A percentile compares a stretch with the other conserved stretches of the same genome.
Evolutionary conservation across 92 coral and sea anemone genomes (phyloP).

Genomic region (Parazoanthus swiftii): DNA sequence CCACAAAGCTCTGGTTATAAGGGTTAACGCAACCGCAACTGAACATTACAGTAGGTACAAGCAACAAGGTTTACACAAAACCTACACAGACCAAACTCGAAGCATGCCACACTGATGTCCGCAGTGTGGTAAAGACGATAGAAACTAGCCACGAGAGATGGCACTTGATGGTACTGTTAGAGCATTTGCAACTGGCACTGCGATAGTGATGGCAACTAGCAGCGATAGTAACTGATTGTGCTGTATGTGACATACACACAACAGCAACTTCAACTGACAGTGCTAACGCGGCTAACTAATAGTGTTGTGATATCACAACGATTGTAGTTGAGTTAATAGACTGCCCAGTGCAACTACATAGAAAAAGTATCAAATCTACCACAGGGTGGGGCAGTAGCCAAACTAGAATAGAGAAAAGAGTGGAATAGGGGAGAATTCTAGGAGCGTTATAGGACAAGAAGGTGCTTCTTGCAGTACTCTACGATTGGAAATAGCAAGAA

Average conservation of each 20-base stretch:
- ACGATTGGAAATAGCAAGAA: too few species aligned
- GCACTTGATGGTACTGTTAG: not conserved
- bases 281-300: not conserved
- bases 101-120: not conserved
- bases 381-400: too few species aligned
- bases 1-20: not conserved
- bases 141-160: not conserved
- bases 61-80: not conserved
- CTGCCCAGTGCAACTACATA: not conserved
- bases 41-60: not conserved
- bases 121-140: not conserved
- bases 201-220: not conserved
- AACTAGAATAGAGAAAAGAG: too few species aligned
- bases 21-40: not conserved
- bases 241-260: not conserved
- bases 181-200: not conserved
- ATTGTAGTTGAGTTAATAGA: not conserved
- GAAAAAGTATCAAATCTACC: not conserved
- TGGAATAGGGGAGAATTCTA: too few species aligned
- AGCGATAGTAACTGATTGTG: too few species aligned
- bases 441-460: too few species aligned
- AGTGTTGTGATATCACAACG: not conserved
- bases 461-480: too few species aligned
- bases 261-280: not conserved
- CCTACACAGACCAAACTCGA: not conserved